Percentiles rank a stretch among this genome's conserved stretches.
Conservation (phyloP, 2,113 vertebrate genomes). For the Tragulus kanchil region DNA sequence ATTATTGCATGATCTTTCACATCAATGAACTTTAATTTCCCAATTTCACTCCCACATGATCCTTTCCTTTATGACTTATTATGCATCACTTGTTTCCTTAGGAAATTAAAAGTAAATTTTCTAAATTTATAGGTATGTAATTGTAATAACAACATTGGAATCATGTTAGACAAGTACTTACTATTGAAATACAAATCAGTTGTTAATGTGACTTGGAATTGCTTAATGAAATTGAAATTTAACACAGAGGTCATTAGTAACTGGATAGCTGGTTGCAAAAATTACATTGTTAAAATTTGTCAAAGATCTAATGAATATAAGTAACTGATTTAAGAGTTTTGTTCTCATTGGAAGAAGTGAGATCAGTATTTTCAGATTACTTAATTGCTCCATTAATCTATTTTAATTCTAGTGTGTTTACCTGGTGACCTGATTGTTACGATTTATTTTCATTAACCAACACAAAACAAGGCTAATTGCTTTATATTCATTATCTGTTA, state of each 20-base stretch:
- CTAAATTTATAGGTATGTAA: not conserved
- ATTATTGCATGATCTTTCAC: not conserved
- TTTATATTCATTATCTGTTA: constrained; percentile 47
- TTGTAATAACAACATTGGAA: not conserved
- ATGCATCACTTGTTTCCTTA: not conserved
- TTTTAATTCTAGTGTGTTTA: constrained; percentile 13
- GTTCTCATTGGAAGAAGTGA: constrained; percentile 29
- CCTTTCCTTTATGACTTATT: not conserved
- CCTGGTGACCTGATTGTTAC: constrained; percentile 25
- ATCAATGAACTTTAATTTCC: not conserved
- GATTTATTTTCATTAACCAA: constrained; percentile 46
- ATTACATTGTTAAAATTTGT: constrained; percentile 49
- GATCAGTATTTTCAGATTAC: constrained; percentile 37
- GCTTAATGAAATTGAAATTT: constrained; percentile 55
- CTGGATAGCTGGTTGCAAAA: not conserved
- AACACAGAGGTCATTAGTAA: constrained; percentile 31
- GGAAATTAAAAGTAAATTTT: constrained; percentile 1
- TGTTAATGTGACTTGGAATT: constrained; percentile 33
- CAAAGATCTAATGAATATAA: constrained; percentile 44
- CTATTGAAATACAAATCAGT: constrained; percentile 28
- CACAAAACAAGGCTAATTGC: constrained; percentile 34
- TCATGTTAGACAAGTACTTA: not conserved
- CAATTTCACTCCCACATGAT: not conserved
- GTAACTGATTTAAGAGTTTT: constrained; percentile 22
- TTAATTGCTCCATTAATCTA: constrained; percentile 55